These are phyloP conservation scores for Pherbina coryleti DNA, from an alignment of 2,888 invertebrate genomes.

Conservation along the genomic window DNA sequence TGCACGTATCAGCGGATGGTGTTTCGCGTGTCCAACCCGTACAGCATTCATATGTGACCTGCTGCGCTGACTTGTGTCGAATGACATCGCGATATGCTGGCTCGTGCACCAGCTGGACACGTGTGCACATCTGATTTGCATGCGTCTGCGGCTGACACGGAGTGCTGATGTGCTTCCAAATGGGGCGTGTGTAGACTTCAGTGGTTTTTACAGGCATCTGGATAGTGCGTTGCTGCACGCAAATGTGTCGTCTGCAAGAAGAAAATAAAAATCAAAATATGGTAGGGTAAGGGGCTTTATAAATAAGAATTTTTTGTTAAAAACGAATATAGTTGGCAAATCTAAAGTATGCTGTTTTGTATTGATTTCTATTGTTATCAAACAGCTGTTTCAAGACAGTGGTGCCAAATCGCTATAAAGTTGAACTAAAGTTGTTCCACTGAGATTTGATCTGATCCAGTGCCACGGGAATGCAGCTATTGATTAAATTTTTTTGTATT, in stretches of 20 bases:
- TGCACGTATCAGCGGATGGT: conserved; percentile 73
- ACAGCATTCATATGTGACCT: conserved; percentile 73
- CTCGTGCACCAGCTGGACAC: conserved; percentile 73
- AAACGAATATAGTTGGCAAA: no score
- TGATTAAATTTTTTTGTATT: no score
- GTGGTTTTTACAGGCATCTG: conserved; percentile 71
- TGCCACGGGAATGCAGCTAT: no score
- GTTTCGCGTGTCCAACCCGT: conserved; percentile 75
- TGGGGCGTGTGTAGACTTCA: conserved; percentile 72
- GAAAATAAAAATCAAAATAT: conserved; percentile 19
- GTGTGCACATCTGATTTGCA: conserved; percentile 72
- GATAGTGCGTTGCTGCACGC: conserved; percentile 71
- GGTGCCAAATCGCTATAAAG: no score
- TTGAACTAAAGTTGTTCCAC: no score
- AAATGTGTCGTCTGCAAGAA: conserved; percentile 71
- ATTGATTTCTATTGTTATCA: no score
- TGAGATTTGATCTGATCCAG: no score
- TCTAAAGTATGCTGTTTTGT: no score
- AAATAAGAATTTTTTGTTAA: no score
- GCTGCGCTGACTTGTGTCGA: conserved; percentile 69
- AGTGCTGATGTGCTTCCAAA: conserved; percentile 71
- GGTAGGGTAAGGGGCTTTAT: no score
- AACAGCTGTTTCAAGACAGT: no score
- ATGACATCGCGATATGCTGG: conserved; percentile 71
- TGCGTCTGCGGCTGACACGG: conserved; percentile 69